phyloP scores from a whole-genome alignment of 2,797 vertebrate genomes.

The Linurgus olivaceus region DNA sequence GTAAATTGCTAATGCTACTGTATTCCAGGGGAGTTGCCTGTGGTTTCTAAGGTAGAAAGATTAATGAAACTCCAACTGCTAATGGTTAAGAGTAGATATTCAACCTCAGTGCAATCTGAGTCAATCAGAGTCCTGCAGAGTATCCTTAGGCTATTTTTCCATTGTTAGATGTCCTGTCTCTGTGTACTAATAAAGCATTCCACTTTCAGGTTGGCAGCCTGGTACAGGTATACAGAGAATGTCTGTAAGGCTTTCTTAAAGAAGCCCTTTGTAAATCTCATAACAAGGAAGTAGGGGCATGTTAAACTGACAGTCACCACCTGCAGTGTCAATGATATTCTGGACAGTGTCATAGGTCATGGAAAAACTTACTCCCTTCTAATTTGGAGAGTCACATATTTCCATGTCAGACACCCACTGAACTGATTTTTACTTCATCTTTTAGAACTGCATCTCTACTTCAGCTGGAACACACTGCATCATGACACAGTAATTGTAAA shows the following conservation, averaged over 20 bases:
- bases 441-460: neutral
- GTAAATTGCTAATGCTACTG: constrained; percentile 11
- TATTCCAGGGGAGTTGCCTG: neutral
- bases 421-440: neutral
- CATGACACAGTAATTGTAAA: neutral
- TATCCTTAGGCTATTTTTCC: constrained; percentile 47
- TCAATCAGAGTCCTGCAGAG: constrained; percentile 41
- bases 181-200: constrained; percentile 41
- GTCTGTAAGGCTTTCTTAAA: neutral
- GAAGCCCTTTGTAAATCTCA: neutral
- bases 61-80: constrained; percentile 50
- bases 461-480: neutral
- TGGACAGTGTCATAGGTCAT: neutral
- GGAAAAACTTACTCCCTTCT: neutral
- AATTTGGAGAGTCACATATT: neutral
- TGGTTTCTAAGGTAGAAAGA: constrained; percentile 43
- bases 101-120: constrained; percentile 26
- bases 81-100: constrained; percentile 33
- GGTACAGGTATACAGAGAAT: neutral
- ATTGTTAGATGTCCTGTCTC: constrained; percentile 27
- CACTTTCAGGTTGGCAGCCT: neutral
- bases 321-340: neutral
- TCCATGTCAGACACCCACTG: neutral
- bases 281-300: neutral
- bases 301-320: neutral